phyloP scores from a whole-genome alignment of 2,888 invertebrate species.

The Hecatera dysodea region DNA sequence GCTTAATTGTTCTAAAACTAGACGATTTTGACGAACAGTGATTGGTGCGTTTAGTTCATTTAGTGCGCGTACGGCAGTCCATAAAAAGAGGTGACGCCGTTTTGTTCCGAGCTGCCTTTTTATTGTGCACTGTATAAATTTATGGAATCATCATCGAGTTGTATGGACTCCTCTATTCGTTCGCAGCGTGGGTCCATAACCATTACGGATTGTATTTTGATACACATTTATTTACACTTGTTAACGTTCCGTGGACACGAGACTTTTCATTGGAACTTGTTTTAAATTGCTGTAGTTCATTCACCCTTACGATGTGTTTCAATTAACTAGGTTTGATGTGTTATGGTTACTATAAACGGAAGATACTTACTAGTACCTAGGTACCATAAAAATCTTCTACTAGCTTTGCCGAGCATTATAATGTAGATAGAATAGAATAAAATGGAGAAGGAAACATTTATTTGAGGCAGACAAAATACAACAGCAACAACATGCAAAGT shows the following conservation, averaged over 20 bases:
- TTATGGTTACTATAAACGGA: background rate
- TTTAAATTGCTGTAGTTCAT: slow-evolving; percentile 61
- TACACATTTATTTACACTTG: slow-evolving; percentile 86
- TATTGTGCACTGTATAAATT: slow-evolving; percentile 90
- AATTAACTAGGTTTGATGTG: background rate
- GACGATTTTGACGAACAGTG: slow-evolving; percentile 78
- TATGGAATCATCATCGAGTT: slow-evolving; percentile 90
- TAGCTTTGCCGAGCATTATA: background rate
- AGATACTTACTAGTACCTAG: too few relatives aligned
- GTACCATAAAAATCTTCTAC: background rate
- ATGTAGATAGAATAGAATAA: too few relatives aligned
- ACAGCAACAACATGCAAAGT: too few relatives aligned
- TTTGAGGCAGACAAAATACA: too few relatives aligned
- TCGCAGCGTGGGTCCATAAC: slow-evolving; percentile 86
- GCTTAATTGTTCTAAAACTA: slow-evolving; percentile 74
- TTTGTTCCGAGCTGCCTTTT: slow-evolving; percentile 87
- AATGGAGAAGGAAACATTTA: too few relatives aligned
- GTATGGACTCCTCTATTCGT: slow-evolving; percentile 88
- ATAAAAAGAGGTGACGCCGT: slow-evolving; percentile 87
- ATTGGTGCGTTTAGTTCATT: slow-evolving; percentile 77
- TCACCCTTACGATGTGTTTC: slow-evolving; percentile 36
- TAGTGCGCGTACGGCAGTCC: slow-evolving; percentile 77
- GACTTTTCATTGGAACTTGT: slow-evolving; percentile 64
- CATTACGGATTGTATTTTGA: slow-evolving; percentile 88
- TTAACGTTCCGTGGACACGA: slow-evolving; percentile 73